Conservation (phyloP, 2,888 invertebrate genomes). For the Plagodis dolabraria region DNA sequence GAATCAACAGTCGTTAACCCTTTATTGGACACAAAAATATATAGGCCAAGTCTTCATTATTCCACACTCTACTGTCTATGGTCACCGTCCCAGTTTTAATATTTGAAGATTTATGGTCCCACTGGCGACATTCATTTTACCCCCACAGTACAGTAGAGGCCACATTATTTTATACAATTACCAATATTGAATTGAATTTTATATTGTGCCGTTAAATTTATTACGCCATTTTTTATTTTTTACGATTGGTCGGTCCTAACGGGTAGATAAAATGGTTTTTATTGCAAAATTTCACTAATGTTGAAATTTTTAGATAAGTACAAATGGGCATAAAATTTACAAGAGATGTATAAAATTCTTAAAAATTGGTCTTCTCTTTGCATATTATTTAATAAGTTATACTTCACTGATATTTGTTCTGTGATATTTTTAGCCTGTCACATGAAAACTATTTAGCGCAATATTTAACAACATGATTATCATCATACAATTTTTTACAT, state of each 20-base stretch:
- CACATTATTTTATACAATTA: slow-evolving; percentile 50
- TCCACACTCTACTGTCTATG: slow-evolving; percentile 50
- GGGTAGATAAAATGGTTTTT: slow-evolving; percentile 23
- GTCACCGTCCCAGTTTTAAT: slow-evolving; percentile 73
- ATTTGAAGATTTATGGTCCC: slow-evolving; percentile 77
- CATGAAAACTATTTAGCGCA: no score
- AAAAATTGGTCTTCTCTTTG: no score
- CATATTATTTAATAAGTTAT: no score
- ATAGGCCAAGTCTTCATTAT: slow-evolving; percentile 59
- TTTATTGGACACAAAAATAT: slow-evolving; percentile 38
- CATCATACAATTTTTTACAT: no score
- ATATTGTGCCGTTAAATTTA: slow-evolving; percentile 36
- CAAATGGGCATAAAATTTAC: slow-evolving; percentile 2
- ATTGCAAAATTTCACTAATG: slow-evolving; percentile 14
- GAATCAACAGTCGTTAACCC: slow-evolving; percentile 35
- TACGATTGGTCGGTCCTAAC: slow-evolving; percentile 22
- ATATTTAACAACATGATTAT: no score
- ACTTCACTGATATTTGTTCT: no score
- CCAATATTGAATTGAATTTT: slow-evolving; percentile 49
- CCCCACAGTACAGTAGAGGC: slow-evolving; percentile 57
- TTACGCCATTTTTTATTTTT: slow-evolving; percentile 31
- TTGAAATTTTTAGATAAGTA: slow-evolving; percentile 14
- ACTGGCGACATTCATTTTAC: slow-evolving; percentile 71
- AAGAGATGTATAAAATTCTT: no score
- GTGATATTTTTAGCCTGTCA: no score